Evolutionary conservation across 1,140 invertebrate species (phyloP), one percentile per base, ranked within the genome.

Genomic region (Sminthurinus signatus): DNA sequence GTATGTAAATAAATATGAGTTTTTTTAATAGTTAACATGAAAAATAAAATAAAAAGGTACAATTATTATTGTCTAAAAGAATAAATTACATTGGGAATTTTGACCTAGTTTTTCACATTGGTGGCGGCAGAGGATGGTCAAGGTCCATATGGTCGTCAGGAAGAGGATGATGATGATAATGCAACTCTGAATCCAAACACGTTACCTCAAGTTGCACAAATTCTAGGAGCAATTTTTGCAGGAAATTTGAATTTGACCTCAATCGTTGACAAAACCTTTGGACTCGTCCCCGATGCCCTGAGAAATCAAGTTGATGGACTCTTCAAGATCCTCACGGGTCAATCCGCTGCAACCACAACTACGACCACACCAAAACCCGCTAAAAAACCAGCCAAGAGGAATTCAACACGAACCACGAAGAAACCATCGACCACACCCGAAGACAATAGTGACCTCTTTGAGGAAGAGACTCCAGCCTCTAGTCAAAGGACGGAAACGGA

Each of bases 141-240:
- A 19, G 29, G 32, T 19, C 36, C 42, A 23, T 17, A 21, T 8
- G 60, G 28, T 15, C 50, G 65, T 0, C 65, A 67, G 50, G 64
- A 69, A 25, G 52, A 21, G 0, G 63, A 60, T 25, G 66, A 56
- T 10, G 65, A 62, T n/a, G 65, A 62, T 8, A 60, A 31, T 32
- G 60, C 57, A 2, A 62, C 66, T 8, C 32, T 60, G 3, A 64
- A 64, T 60, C 66, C 70, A 29, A 59, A 68, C 50, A 54, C 61
- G 17, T 58, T 71, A 19, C 70, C 70, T 15, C 70, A 72, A 67
- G 70, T 72, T 23, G 70, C 70, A 17, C 67, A 69, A 46, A 65
- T 72, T 60, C 56, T 72, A 17, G 70, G 70, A 21, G 70, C 70
- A 2, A 72, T 72, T 60, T 72, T 72, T 59, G 63, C 70, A 5